phyloP scores from a whole-genome alignment of 2,888 invertebrate genomes.

The Ophion ellenae region DNA sequence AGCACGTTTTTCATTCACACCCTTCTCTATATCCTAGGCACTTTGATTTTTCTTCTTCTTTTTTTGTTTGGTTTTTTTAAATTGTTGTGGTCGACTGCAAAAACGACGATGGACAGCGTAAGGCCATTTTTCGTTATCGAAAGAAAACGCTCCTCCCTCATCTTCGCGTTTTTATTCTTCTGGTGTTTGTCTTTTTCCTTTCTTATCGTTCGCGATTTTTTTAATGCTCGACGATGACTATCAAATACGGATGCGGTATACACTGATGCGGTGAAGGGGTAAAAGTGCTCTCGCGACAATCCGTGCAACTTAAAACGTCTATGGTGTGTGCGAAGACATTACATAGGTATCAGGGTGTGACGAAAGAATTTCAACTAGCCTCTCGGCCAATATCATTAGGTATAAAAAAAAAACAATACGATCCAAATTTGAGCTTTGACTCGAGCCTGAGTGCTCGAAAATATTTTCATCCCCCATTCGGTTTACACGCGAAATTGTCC shows the following conservation, averaged over 20 bases:
- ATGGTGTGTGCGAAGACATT: slow-evolving; percentile 48
- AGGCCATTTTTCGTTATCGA: slow-evolving; percentile 58
- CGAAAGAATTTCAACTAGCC: too few relatives aligned
- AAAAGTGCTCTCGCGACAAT: slow-evolving; percentile 48
- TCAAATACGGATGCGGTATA: slow-evolving; percentile 50
- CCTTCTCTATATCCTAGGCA: slow-evolving; percentile 64
- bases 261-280: slow-evolving; percentile 42
- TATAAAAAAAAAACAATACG: too few relatives aligned
- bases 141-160: slow-evolving; percentile 18
- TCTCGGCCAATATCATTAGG: too few relatives aligned
- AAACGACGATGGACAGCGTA: slow-evolving; percentile 54
- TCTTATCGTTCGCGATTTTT: slow-evolving; percentile 19
- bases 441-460: too few relatives aligned
- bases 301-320: slow-evolving; percentile 59
- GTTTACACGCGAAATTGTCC: too few relatives aligned
- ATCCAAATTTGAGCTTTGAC: too few relatives aligned
- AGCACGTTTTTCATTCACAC: slow-evolving; percentile 44
- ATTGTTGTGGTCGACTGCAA: slow-evolving; percentile 22
- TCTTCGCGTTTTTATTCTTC: neutral
- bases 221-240: slow-evolving; percentile 39
- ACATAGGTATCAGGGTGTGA: neutral
- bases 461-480: too few relatives aligned
- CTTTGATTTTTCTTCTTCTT: slow-evolving; percentile 62
- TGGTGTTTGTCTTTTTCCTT: neutral
- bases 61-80: neutral